Conservation (phyloP, 2,888 invertebrate genomes). For the Lithophane leautieri region DNA sequence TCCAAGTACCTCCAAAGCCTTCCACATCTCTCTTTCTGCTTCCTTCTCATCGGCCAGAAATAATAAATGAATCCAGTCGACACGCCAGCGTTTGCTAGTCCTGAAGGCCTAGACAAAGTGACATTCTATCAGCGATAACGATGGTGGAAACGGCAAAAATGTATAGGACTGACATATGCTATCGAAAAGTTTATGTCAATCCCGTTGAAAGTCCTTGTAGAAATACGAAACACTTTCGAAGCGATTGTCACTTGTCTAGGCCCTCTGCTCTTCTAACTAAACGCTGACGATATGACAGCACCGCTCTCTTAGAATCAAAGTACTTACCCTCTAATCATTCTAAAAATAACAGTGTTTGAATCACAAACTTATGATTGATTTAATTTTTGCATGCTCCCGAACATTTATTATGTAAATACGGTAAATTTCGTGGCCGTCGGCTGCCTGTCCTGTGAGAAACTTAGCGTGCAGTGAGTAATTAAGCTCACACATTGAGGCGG, state of each 20-base stretch:
- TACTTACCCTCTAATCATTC: not conserved
- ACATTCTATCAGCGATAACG: too few species aligned
- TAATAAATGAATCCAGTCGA: not conserved
- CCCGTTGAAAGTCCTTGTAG: too few species aligned
- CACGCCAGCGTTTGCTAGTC: not conserved
- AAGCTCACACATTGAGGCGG: slow-evolving; percentile 41
- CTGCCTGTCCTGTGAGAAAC: slow-evolving; percentile 14
- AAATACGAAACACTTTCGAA: too few species aligned
- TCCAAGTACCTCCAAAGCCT: not conserved
- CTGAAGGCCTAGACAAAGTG: too few species aligned
- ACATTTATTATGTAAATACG: slow-evolving; percentile 39
- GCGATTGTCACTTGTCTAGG: too few species aligned
- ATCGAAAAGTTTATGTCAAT: too few species aligned
- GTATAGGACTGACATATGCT: too few species aligned
- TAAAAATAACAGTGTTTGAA: not conserved
- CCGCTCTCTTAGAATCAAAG: not conserved
- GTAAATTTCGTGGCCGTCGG: slow-evolving; percentile 9
- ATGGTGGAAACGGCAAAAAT: too few species aligned
- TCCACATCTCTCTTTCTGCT: not conserved
- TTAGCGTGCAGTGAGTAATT: slow-evolving; percentile 47
- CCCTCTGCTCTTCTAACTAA: not conserved
- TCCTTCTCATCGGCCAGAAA: not conserved
- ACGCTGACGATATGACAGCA: not conserved
- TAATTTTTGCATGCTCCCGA: slow-evolving; percentile 34
- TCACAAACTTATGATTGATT: slow-evolving; percentile 31